Evolutionary conservation across 1,140 invertebrate species (phyloP).

Genomic region (Tetraneura akinire): DNA sequence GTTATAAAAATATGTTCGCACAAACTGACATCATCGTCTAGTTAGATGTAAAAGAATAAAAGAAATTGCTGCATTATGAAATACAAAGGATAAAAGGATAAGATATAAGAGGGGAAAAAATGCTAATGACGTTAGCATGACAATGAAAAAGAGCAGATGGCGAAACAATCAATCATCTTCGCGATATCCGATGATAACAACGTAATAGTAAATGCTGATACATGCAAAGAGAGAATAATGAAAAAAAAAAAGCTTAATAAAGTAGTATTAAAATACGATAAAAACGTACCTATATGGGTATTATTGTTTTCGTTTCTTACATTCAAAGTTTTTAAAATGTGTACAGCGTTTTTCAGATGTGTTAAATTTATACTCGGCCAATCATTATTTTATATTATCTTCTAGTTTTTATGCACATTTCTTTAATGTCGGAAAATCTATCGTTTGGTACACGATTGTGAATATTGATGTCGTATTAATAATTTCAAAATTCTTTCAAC

Average conservation of each 20-base stretch:
- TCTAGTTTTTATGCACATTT: too few species aligned
- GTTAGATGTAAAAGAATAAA: background rate
- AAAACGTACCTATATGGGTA: too few species aligned
- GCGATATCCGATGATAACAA: background rate
- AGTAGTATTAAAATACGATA: too few species aligned
- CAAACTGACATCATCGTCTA: background rate
- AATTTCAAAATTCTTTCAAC: too few species aligned
- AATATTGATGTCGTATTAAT: too few species aligned
- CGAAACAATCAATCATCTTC: constrained; percentile 36
- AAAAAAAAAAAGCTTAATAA: background rate
- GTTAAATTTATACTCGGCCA: too few species aligned
- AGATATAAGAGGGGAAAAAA: background rate
- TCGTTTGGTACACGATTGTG: too few species aligned
- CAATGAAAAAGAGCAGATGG: constrained; percentile 19
- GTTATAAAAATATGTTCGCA: background rate
- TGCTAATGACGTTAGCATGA: constrained; percentile 14
- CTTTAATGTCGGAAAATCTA: too few species aligned
- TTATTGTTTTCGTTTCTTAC: too few species aligned
- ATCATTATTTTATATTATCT: too few species aligned
- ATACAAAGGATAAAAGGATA: background rate
- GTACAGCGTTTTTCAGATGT: too few species aligned
- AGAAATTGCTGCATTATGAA: background rate
- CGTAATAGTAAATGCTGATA: constrained; percentile 1
- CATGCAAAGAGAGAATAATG: background rate
- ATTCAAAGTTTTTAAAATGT: too few species aligned